Base-by-base conservation (phyloP, 2,797 vertebrate species). In the Urophycis tenuis region DNA sequence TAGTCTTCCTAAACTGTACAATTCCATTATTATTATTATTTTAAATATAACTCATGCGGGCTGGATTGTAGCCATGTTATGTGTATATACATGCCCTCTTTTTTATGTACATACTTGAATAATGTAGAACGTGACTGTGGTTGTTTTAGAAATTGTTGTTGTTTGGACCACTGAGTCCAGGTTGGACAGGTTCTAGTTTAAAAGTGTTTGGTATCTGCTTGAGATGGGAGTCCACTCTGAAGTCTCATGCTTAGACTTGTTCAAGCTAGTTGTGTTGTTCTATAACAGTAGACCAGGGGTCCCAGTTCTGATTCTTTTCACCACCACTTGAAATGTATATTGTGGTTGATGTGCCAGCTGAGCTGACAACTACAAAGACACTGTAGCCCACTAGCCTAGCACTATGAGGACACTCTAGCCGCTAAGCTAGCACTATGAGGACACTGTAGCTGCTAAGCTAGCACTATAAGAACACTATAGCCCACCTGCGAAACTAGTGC, bases 1-100 rank as follows among this genome's bases (percentile, higher is more conserved):
- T 83, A 87, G 91, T 92, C 91, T 92, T 92, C 90, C 90, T 49
- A 85, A 35, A 76, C 72, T 72, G 70, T 29, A 35, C 3, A 15
- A n/a, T 67, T 74, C 77, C 30, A 69, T 39, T 22, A 60, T n/a
- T n/a, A n/a, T n/a, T n/a, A 7, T 69, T 41, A 34, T 53, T 53
- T 53, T 11, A 71, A 15, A 71, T 45, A 36, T 35, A 36, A n/a
- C 76, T 64, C n/a, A 75, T 64, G 84, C 35, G 72, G 72, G 74
- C 79, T 41, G 45, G 45, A 76, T 39, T 35, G 53, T 85, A 1
- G 34, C 71, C 80, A 81, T 34, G 76, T 77, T 81, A 76, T 78
- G 77, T 78, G 77, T 49, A 77, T 29, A 76, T 74, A 45, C 73
- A 77, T 71, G 72, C 75, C n/a, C 81, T 80, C 17, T 77, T 85